A percentile compares a stretch with the other conserved stretches of the same genome.
Evolutionary conservation across 2,797 vertebrate species (phyloP).

Genomic region (Fistularia commersonii): DNA sequence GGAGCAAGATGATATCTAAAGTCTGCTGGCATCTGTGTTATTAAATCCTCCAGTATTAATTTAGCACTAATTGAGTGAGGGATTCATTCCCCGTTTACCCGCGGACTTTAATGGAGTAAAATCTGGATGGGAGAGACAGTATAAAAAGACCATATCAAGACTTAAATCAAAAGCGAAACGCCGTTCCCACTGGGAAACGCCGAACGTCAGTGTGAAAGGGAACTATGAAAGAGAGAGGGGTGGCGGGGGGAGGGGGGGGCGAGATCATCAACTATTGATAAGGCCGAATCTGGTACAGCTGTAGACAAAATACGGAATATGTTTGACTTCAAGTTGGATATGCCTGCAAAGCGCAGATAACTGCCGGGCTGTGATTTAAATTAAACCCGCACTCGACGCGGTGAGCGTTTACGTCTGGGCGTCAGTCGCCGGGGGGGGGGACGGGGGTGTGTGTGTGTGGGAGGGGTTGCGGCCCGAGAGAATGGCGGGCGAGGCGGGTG

Average conservation of each 20-base stretch:
- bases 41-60: constrained; percentile 71
- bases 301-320: constrained; percentile 73
- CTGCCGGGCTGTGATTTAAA: constrained; percentile 46
- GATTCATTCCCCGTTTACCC: constrained; percentile 67
- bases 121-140: constrained; percentile 51
- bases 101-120: constrained; percentile 52
- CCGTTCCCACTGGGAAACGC: constrained; percentile 52
- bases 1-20: constrained; percentile 59
- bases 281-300: constrained; percentile 67
- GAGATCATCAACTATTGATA: constrained; percentile 77
- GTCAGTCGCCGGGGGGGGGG: no score
- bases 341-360: constrained; percentile 58
- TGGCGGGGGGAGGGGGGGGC: no score
- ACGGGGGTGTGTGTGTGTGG: no score
- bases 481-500: no score
- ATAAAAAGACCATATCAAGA: constrained; percentile 60
- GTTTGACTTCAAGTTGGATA: constrained; percentile 68
- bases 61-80: constrained; percentile 71
- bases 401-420: no score
- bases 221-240: constrained; percentile 64
- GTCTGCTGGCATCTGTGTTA: constrained; percentile 64
- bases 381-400: constrained; percentile 14
- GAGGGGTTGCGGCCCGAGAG: no score
- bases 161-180: constrained; percentile 72
- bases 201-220: constrained; percentile 56